Conservation (phyloP, 2,113 vertebrate genomes). For the Larimichthys polyactis region DNA sequence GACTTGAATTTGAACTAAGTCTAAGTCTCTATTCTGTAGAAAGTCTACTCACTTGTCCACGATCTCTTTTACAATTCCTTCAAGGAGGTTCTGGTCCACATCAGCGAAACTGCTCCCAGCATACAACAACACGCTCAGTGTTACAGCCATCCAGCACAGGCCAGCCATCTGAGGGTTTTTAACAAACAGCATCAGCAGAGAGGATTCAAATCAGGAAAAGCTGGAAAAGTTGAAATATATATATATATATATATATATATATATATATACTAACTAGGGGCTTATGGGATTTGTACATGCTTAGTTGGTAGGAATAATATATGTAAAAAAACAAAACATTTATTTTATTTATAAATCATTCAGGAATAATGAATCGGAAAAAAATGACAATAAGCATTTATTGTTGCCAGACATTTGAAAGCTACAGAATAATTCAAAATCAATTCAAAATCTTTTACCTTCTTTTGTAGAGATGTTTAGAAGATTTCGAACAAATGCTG, state of each 20-base stretch:
- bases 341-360: too few species aligned
- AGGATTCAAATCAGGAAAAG: not conserved
- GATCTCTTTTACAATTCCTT: rapidly evolving
- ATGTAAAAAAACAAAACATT: too few species aligned
- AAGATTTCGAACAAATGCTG: not conserved
- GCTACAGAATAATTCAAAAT: too few species aligned
- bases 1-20: too few species aligned
- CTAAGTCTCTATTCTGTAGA: too few species aligned
- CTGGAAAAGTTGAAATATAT: too few species aligned
- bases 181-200: not conserved
- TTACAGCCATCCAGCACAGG: not conserved
- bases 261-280: too few species aligned
- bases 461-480: not conserved
- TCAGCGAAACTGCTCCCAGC: not conserved
- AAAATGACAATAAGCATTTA: not conserved
- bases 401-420: too few species aligned
- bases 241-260: too few species aligned
- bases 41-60: not conserved
- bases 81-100: not conserved
- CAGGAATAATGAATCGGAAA: too few species aligned
- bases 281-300: too few species aligned
- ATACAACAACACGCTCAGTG: rapidly evolving
- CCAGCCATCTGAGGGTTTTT: slow-evolving; percentile 6
- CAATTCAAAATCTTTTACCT: not conserved
- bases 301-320: too few species aligned